Base-by-base conservation (phyloP, 2,113 vertebrate genomes). In the Ceyx margarethae region DNA sequence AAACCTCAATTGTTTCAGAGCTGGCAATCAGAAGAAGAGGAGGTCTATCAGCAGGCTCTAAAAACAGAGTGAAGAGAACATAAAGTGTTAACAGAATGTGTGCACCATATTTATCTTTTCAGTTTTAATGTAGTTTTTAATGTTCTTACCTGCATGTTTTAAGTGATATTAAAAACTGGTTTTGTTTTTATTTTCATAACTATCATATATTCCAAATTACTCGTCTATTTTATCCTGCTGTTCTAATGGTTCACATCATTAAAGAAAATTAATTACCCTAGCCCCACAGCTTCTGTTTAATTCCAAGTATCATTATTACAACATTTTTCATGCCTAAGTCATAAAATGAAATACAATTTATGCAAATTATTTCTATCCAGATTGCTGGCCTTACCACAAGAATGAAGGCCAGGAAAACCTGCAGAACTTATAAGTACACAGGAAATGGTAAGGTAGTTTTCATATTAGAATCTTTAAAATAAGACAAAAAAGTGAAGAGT, bases 1-100 rank as follows among this genome's bases (percentile, higher is more conserved):
- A 96, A 62, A 98, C 65, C 69, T 98, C 97, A 64, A 99, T 98
- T n/a, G 95, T 97, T 94, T 98, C 98, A 16, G 98, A 96, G 92
- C 97, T 98, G 45, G 97, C 97, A 73, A 98, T 84, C 94, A 99
- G 95, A 16, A 99, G 98, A 91, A 98, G 91, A n/a, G 99, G 98
- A 76, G 97, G 97, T 80, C 94, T 96, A 54, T 99, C 99, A 75
- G 98, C 97, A 53, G 98, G 97, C 87, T 98, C 99, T 99, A 83
- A 68, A 97, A 97, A 61, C 68, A 96, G 94, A 61, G 69, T 5
- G 35, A 48, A 77, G 25, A 61, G 31, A 94, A 89, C 48, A 46
- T 74, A 43, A 79, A 28, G 28, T 40, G 81, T 91, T 91, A 43
- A 67, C 10, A 15, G 33, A 18, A 3, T 10, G 60, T 3, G 6